phyloP scores from a whole-genome alignment of 2,888 invertebrate genomes.

The Ochropacha duplaris region DNA sequence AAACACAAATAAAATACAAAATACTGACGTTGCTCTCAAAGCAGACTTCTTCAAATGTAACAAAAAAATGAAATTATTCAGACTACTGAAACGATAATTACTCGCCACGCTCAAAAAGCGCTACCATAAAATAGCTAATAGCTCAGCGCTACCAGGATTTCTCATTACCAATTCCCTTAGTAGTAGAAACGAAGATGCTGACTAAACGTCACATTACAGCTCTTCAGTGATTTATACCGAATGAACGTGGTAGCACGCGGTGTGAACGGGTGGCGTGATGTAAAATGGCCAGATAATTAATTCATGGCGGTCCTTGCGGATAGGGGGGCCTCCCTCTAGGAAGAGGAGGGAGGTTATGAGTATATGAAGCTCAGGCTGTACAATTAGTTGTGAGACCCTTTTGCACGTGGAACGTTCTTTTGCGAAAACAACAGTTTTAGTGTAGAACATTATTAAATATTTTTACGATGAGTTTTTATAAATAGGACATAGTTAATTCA shows the following conservation, averaged over 20 bases:
- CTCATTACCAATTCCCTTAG: slow-evolving; percentile 3
- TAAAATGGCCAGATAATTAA: slow-evolving; percentile 39
- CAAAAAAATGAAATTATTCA: neutral
- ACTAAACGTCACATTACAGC: slow-evolving; percentile 5
- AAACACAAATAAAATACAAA: neutral
- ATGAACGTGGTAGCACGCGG: slow-evolving; percentile 9
- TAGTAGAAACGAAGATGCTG: slow-evolving; percentile 3
- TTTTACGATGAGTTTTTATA: neutral
- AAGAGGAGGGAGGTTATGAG: slow-evolving; percentile 3
- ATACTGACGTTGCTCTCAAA: neutral
- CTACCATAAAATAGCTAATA: neutral
- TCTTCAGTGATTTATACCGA: slow-evolving; percentile 5
- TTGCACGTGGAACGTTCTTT: slow-evolving; percentile 12
- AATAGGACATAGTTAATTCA: neutral
- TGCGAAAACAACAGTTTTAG: slow-evolving; percentile 11
- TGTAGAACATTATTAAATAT: neutral
- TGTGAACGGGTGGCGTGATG: slow-evolving; percentile 27
- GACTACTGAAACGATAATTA: neutral
- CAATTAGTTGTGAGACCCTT: slow-evolving; percentile 36
- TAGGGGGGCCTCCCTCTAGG: slow-evolving; percentile 3
- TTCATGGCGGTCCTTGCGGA: slow-evolving; percentile 31
- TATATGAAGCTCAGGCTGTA: slow-evolving; percentile 19
- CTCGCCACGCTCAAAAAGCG: neutral
- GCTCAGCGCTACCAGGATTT: neutral
- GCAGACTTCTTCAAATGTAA: neutral